Percentiles rank a stretch among this genome's conserved stretches.
These are phyloP conservation scores for Eulithis testata DNA, from an alignment of 2,888 invertebrate species.

Conservation along the genomic window DNA sequence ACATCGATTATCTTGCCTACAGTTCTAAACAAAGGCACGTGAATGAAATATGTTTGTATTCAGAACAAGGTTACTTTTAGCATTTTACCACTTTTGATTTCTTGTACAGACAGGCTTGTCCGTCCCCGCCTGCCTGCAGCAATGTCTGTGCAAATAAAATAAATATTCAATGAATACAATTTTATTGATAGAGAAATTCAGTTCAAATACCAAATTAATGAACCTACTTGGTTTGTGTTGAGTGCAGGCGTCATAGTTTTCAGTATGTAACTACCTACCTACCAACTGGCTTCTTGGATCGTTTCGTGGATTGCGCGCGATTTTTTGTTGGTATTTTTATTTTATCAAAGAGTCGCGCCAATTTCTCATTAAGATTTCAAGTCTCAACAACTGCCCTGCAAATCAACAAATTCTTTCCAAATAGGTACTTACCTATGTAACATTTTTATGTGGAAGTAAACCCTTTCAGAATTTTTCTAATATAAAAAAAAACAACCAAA, in stretches of 20 bases:
- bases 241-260: neutral
- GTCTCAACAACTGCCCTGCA: neutral
- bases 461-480: too few relatives aligned
- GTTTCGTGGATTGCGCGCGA: neutral
- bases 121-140: too few relatives aligned
- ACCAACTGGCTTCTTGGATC: neutral
- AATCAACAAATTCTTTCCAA: neutral
- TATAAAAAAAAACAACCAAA: too few relatives aligned
- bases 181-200: neutral
- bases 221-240: neutral
- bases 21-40: conserved; percentile 18
- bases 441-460: too few relatives aligned
- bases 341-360: neutral
- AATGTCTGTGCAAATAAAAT: too few relatives aligned
- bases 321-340: conserved; percentile 2
- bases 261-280: neutral
- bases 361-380: neutral
- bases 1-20: conserved; percentile 14
- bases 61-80: conserved; percentile 8
- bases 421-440: too few relatives aligned
- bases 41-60: conserved; percentile 8
- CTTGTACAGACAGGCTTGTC: neutral
- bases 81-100: neutral
- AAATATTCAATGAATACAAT: neutral
- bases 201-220: neutral